Evolutionary conservation across 1,140 invertebrate species (phyloP).

Genomic region (Batillaria attramentaria): DNA sequence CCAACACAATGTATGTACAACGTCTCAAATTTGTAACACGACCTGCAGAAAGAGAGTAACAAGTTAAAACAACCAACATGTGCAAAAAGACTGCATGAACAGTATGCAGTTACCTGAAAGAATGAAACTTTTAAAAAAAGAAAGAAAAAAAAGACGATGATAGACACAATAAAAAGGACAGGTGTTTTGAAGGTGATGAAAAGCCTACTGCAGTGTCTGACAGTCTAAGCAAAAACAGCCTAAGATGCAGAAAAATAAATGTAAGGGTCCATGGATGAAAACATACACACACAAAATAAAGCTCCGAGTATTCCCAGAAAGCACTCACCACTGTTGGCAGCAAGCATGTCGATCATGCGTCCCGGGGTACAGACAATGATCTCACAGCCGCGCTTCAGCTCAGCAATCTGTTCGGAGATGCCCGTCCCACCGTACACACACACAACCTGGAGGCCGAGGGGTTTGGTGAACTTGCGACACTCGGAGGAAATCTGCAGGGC

Average conservation of each 20-base stretch:
- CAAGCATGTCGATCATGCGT: conserved; percentile 99
- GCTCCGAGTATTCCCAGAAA: too few species aligned
- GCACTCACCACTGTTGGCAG: conserved; percentile 91
- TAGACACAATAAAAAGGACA: too few species aligned
- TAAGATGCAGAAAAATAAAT: too few species aligned
- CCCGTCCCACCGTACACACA: conserved; percentile 99
- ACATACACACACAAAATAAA: too few species aligned
- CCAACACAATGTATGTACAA: conserved; percentile 97
- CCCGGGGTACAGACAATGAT: conserved; percentile 99
- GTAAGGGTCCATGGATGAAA: too few species aligned
- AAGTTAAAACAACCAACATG: too few species aligned
- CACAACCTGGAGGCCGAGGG: conserved; percentile 87
- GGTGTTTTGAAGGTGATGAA: background rate
- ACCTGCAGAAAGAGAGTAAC: conserved; percentile 70
- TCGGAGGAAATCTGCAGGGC: conserved; percentile 99
- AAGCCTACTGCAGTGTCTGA: too few species aligned
- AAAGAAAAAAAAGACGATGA: too few species aligned
- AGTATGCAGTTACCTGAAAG: too few species aligned
- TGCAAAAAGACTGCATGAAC: too few species aligned
- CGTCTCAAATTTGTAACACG: conserved; percentile 96
- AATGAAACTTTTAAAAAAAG: too few species aligned
- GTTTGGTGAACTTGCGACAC: conserved; percentile 95
- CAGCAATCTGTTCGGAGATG: conserved; percentile 97
- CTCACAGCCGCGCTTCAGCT: conserved; percentile 97
- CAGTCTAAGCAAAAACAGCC: too few species aligned